phyloP scores from a whole-genome alignment of 2,888 invertebrate genomes.

The Mythimna loreyi region DNA sequence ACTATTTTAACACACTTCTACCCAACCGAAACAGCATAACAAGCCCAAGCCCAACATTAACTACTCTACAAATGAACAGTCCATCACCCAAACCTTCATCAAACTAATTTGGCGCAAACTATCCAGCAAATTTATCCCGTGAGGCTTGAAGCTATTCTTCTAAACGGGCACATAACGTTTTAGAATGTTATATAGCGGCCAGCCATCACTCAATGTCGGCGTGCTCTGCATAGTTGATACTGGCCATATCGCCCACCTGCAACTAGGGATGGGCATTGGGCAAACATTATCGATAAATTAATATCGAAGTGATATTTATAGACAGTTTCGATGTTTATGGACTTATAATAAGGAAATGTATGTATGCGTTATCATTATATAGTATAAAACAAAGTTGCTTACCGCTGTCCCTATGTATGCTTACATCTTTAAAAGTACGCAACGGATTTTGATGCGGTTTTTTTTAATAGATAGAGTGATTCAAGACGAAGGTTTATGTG shows the following conservation, averaged over 20 bases:
- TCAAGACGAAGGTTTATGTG: too few relatives aligned
- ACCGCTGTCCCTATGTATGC: too few relatives aligned
- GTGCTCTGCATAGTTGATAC: constrained; percentile 76
- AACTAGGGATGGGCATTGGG: constrained; percentile 19
- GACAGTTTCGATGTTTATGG: not conserved
- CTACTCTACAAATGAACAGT: constrained; percentile 13
- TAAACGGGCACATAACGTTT: constrained; percentile 49
- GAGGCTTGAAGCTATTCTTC: constrained; percentile 45
- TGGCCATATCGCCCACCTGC: constrained; percentile 64
- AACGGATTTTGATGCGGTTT: too few relatives aligned
- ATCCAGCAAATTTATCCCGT: constrained; percentile 33
- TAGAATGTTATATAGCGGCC: constrained; percentile 47
- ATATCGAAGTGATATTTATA: not conserved
- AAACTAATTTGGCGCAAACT: constrained; percentile 49
- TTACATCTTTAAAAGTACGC: too few relatives aligned
- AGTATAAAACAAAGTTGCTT: too few relatives aligned
- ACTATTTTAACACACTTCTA: not conserved
- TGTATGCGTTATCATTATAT: too few relatives aligned
- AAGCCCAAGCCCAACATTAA: not conserved
- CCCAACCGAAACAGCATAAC: not conserved
- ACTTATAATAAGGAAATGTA: too few relatives aligned
- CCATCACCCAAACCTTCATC: constrained; percentile 23
- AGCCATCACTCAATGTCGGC: constrained; percentile 77
- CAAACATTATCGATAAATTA: too few relatives aligned
- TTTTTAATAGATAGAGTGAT: too few relatives aligned